Evolutionary conservation across 2,797 vertebrate genomes (phyloP).

Genomic region (Danio albolineatus): DNA sequence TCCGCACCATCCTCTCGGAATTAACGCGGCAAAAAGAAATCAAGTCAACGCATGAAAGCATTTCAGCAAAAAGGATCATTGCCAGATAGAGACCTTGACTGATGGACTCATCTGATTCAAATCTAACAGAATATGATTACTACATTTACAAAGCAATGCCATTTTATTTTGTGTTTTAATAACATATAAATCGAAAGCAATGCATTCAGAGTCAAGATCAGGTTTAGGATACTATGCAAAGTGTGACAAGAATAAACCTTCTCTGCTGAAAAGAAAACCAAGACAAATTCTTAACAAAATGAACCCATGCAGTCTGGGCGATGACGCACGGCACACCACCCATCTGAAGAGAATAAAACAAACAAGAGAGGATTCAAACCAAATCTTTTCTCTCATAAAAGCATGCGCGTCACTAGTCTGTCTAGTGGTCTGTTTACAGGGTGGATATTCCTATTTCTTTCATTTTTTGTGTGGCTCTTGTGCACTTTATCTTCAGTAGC

Average conservation of each 20-base stretch:
- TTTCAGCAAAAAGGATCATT: conserved; percentile 27
- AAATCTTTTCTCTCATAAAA: conserved; percentile 41
- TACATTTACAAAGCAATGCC: conserved; percentile 13
- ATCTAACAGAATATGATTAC: conserved; percentile 11
- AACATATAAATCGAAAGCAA: conserved; percentile 3
- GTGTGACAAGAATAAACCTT: conserved; percentile 13
- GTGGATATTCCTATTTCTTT: neutral
- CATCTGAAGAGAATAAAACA: neutral
- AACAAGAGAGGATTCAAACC: conserved; percentile 26
- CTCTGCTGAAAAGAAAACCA: neutral
- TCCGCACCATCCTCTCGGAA: conserved; percentile 27
- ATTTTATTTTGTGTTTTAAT: too few species aligned
- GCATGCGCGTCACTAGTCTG: neutral
- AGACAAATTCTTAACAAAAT: conserved; percentile 26
- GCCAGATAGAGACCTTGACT: conserved; percentile 19
- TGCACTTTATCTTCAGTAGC: neutral
- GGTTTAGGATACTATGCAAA: conserved; percentile 14
- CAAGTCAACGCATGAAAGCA: conserved; percentile 2
- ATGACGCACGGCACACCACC: conserved; percentile 8
- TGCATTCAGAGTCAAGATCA: neutral
- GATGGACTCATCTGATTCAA: conserved; percentile 26
- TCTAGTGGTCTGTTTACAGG: conserved; percentile 33
- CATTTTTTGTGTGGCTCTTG: conserved; percentile 1
- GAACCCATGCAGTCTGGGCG: conserved; percentile 1
- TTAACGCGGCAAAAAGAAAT: conserved; percentile 28